These are phyloP conservation scores for Bombus pascuorum DNA, from an alignment of 1,140 invertebrate genomes.

Conservation along the genomic window DNA sequence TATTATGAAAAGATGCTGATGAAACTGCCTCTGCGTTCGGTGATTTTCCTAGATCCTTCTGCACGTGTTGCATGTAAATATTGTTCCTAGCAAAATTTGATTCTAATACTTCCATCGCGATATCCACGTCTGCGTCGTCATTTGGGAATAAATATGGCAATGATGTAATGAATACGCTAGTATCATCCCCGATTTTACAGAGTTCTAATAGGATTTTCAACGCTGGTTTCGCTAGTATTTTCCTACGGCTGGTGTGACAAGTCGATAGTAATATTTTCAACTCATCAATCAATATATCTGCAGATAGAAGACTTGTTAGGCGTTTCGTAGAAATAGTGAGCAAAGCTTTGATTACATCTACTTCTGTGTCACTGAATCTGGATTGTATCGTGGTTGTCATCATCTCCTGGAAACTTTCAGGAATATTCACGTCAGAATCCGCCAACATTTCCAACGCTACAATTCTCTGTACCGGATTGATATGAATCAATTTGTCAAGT, in stretches of 20 bases:
- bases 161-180: slow-evolving; percentile 79
- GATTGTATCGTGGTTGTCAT: slow-evolving; percentile 71
- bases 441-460: slow-evolving; percentile 82
- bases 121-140: slow-evolving; percentile 78
- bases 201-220: slow-evolving; percentile 76
- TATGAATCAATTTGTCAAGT: slow-evolving; percentile 87
- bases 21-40: slow-evolving; percentile 70
- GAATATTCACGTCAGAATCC: slow-evolving; percentile 60
- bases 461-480: slow-evolving; percentile 84
- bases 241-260: slow-evolving; percentile 68
- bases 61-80: slow-evolving; percentile 74
- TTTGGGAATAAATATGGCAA: slow-evolving; percentile 85
- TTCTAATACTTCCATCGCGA: slow-evolving; percentile 81
- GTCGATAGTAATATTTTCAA: slow-evolving; percentile 73
- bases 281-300: slow-evolving; percentile 72
- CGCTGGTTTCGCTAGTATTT: slow-evolving; percentile 70
- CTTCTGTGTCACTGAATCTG: slow-evolving; percentile 75
- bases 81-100: slow-evolving; percentile 82
- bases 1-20: slow-evolving; percentile 75
- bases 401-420: slow-evolving; percentile 70
- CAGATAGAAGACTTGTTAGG: slow-evolving; percentile 69
- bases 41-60: slow-evolving; percentile 75
- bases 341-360: slow-evolving; percentile 70
- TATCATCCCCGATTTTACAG: slow-evolving; percentile 72
- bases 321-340: slow-evolving; percentile 69